phyloP scores from a whole-genome alignment of 2,888 invertebrate species.

The Rotaria macrura region DNA sequence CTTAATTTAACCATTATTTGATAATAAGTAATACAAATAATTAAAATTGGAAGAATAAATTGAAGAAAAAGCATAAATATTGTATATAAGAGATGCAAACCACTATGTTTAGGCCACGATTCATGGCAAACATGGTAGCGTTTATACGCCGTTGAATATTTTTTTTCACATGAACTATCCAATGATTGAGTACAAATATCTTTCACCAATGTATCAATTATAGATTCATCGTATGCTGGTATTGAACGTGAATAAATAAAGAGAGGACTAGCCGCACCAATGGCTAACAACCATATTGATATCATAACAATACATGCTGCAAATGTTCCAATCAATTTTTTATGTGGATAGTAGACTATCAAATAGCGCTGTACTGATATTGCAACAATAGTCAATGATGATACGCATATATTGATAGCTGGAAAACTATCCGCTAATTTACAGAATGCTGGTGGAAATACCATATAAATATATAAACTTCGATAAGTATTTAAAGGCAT shows the following conservation, averaged over 20 bases:
- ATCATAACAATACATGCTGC: not conserved
- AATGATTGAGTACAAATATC: not conserved
- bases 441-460: too few species aligned
- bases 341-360: not conserved
- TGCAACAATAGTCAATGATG: not conserved
- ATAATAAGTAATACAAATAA: constrained; percentile 16
- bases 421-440: not conserved
- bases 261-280: too few species aligned
- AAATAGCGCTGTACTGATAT: not conserved
- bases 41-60: not conserved
- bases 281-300: not conserved
- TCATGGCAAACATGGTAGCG: not conserved
- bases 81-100: not conserved
- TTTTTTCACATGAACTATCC: not conserved
- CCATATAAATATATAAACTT: too few species aligned
- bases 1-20: not conserved
- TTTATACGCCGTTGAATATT: not conserved
- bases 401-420: not conserved
- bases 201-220: not conserved
- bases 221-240: not conserved
- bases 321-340: not conserved
- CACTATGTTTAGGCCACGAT: not conserved
- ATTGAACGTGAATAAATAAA: not conserved
- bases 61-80: constrained; percentile 17
- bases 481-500: too few species aligned